phyloP scores from a whole-genome alignment of 2,888 invertebrate species.

The Limnephilus lunatus region DNA sequence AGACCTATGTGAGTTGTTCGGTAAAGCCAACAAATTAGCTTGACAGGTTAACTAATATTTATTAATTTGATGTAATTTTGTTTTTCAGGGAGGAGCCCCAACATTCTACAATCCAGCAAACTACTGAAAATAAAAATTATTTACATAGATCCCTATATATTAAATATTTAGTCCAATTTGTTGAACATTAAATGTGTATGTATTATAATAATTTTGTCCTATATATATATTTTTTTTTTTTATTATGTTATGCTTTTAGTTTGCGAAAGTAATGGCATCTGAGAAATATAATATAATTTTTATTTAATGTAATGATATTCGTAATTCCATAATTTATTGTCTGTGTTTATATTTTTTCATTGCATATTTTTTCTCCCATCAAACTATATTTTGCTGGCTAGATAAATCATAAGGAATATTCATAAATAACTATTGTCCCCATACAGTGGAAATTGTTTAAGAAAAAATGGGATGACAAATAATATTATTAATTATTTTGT shows the following conservation, averaged over 20 bases:
- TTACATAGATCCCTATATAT: background rate
- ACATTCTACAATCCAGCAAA: constrained; percentile 60
- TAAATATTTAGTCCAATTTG: constrained; percentile 21
- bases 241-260: background rate
- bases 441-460: background rate
- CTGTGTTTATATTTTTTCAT: background rate
- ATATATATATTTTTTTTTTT: background rate
- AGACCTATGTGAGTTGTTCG: too few species aligned
- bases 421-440: too few species aligned
- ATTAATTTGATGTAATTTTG: background rate
- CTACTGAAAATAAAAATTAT: constrained; percentile 41
- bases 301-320: background rate
- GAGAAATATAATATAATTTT: background rate
- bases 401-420: background rate
- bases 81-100: constrained; percentile 52
- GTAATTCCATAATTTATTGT: background rate
- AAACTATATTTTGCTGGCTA: background rate
- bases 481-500: background rate
- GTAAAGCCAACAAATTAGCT: too few species aligned
- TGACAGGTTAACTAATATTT: too few species aligned
- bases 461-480: background rate
- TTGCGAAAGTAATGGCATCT: background rate
- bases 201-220: constrained; percentile 37
- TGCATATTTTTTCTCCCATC: background rate
- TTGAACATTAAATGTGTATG: constrained; percentile 17